Evolutionary conservation across 2,888 invertebrate species (phyloP), one percentile per base, ranked within the genome.

Genomic region (Drosophila atripex): DNA sequence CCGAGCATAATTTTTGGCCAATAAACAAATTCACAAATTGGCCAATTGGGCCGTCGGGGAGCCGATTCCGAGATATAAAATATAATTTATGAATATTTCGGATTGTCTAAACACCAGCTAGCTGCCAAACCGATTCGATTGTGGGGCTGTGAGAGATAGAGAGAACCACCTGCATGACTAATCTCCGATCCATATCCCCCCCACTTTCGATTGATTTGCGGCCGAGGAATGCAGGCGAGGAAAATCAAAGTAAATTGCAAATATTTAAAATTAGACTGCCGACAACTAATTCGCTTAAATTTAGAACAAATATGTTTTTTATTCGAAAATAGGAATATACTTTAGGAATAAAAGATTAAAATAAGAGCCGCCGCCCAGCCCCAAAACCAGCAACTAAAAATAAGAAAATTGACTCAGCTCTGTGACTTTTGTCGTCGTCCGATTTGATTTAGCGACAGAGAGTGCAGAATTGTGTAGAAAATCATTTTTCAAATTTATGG

Each of bases 321-420:
- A 56, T 60, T 55, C 55, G 39, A 49, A 46, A 58, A 65, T 47
- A 58, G 45, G 64, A 66, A 60, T 70, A 68, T 51, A 46, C 35
- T 41, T 35, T 61, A 7, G n/a, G n/a, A n/a, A n/a, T 51, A 68
- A 55, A 41, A 51, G 70, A 35, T 50, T 54, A 54, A 68, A 55
- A 68, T 38, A 46, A 55, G 60, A 60, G 51, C 64, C 21, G 4
- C 21, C 21, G 21, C 21, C 21, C 75, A 71, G 74, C 75, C 71
- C 78, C 73, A 75, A 49, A 60, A 68, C 73, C 59, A 61, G 63
- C 69, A 71, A 79, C 86, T 82, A 88, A 82, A 88, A 88, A 88
- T 88, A 88, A 60, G 73, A 75, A 74, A 76, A 86, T 88, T 88
- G 87, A 88, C 87, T 88, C 87, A 87, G 78, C 66, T 72, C 43